Evolutionary conservation across 2,113 vertebrate species (phyloP).

Genomic region (Phalacrocorax carbo): DNA sequence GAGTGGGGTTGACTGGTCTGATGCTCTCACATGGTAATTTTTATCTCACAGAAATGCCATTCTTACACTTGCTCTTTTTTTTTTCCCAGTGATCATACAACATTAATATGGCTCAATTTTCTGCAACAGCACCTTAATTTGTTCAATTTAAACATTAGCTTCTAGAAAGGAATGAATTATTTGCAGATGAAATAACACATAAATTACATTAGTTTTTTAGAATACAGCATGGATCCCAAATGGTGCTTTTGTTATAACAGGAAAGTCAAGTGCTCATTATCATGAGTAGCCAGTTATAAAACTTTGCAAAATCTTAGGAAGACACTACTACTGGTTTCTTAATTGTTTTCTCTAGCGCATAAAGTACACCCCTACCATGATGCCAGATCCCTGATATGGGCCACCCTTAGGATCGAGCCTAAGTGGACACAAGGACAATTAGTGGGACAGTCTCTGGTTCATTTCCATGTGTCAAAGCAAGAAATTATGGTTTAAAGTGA

Average conservation of each 20-base stretch:
- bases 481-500: not conserved
- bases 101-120: not conserved
- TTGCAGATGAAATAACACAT: not conserved
- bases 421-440: not conserved
- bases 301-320: not conserved
- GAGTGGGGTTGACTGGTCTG: not conserved
- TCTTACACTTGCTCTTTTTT: not conserved
- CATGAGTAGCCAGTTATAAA: not conserved
- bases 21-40: not conserved
- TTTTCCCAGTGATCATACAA: not conserved
- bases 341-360: not conserved
- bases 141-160: not conserved
- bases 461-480: not conserved
- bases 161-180: not conserved
- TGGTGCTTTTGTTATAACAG: not conserved
- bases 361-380: not conserved
- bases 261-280: not conserved
- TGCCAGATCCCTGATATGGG: not conserved
- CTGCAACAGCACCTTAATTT: slow-evolving; percentile 1
- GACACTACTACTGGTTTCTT: not conserved
- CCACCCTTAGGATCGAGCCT: not conserved
- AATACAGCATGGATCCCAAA: not conserved
- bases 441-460: not conserved
- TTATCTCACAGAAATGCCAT: not conserved
- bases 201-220: not conserved